Evolutionary conservation across 2,888 invertebrate species (phyloP).

Genomic region (Rhagonycha fulva): DNA sequence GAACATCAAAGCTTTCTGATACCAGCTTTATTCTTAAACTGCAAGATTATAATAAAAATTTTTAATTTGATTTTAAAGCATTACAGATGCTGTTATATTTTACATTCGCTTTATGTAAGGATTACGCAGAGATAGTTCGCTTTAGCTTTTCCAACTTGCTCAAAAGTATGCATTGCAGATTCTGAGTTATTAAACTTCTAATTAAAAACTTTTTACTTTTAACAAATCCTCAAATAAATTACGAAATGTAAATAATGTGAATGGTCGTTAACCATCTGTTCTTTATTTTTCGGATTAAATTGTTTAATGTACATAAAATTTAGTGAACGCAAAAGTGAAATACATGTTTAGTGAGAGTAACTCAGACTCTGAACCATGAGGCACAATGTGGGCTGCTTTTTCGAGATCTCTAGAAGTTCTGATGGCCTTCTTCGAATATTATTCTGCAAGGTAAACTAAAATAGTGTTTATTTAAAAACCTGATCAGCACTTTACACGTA

Average conservation of each 20-base stretch:
- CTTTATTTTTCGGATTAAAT: not conserved
- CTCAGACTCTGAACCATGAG: conserved; percentile 46
- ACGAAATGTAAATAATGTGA: not conserved
- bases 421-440: conserved; percentile 83
- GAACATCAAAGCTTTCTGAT: not conserved
- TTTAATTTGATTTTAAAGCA: not conserved
- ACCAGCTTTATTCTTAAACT: not conserved
- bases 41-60: not conserved
- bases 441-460: conserved; percentile 68
- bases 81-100: not conserved
- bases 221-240: not conserved
- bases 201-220: not conserved
- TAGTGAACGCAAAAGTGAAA: conserved; percentile 16
- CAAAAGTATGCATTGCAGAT: not conserved
- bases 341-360: conserved; percentile 20
- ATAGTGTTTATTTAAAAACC: not conserved
- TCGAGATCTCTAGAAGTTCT: conserved; percentile 80
- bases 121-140: not conserved
- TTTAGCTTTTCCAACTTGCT: not conserved
- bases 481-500: not conserved
- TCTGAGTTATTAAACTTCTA: not conserved
- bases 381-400: conserved; percentile 80
- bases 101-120: not conserved
- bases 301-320: conserved; percentile 5
- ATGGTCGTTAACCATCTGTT: not conserved